Evolutionary conservation across 2,113 vertebrate species (phyloP).

Genomic region (Phainopepla nitens): DNA sequence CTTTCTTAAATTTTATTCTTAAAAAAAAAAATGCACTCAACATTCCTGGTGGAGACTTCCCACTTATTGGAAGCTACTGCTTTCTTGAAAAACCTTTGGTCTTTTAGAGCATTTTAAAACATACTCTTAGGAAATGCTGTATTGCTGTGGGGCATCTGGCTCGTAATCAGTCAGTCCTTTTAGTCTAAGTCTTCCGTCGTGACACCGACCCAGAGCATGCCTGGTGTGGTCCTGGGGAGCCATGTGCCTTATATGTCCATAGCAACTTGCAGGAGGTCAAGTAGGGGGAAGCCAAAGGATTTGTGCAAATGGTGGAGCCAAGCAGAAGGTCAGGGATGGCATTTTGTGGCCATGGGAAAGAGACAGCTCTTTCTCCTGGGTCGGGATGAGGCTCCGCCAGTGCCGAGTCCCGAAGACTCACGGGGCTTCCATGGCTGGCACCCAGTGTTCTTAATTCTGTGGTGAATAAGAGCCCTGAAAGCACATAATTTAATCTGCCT

Average conservation of each 20-base stretch:
- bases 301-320: slow-evolving; percentile 51
- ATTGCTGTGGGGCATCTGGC: slow-evolving; percentile 44
- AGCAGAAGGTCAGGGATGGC: slow-evolving; percentile 61
- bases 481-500: slow-evolving; percentile 44
- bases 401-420: neutral
- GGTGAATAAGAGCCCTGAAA: slow-evolving; percentile 34
- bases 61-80: neutral
- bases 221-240: neutral
- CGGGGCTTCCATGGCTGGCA: slow-evolving; percentile 20
- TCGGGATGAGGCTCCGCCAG: neutral
- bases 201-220: neutral
- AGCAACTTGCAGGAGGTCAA: slow-evolving; percentile 39
- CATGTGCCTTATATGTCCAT: slow-evolving; percentile 53
- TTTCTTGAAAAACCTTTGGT: neutral
- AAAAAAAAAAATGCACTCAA: neutral
- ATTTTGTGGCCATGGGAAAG: slow-evolving; percentile 61
- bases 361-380: slow-evolving; percentile 18
- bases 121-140: neutral
- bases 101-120: slow-evolving; percentile 6
- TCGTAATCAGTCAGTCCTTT: slow-evolving; percentile 2
- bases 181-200: neutral
- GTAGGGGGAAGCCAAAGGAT: slow-evolving; percentile 54
- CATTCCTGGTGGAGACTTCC: neutral
- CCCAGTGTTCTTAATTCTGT: slow-evolving; percentile 53
- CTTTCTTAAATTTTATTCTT: neutral